phyloP scores from a whole-genome alignment of 2,797 vertebrate genomes.

The Ctenopoma kingsleyae region DNA sequence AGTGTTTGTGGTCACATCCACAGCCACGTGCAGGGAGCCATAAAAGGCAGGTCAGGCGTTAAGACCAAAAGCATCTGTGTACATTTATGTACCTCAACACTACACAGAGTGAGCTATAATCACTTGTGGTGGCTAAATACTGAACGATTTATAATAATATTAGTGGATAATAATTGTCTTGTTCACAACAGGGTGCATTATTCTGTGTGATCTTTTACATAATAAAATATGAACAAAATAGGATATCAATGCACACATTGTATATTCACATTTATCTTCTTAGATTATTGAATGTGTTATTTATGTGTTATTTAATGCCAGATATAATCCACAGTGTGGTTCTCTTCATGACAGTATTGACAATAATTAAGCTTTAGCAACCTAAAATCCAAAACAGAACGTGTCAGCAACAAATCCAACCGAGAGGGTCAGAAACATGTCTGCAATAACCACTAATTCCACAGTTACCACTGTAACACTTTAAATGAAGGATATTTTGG shows the following conservation, averaged over 20 bases:
- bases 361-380: no score
- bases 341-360: no score
- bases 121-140: conserved; percentile 6
- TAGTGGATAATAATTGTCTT: background rate
- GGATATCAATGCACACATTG: background rate
- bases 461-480: background rate
- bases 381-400: background rate
- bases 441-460: background rate
- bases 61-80: conserved; percentile 60
- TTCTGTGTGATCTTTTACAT: conserved; percentile 10
- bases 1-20: conserved; percentile 69
- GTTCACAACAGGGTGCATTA: background rate
- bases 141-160: background rate
- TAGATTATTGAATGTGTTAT: background rate
- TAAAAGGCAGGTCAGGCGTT: conserved; percentile 52
- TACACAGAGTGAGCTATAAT: background rate
- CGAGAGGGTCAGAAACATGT: background rate
- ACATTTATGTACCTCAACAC: conserved; percentile 18
- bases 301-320: no score
- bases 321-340: conserved; percentile 1
- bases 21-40: conserved; percentile 65
- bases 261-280: conserved; percentile 9
- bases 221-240: no score
- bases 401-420: background rate
- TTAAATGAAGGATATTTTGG: background rate